phyloP scores from a whole-genome alignment of 2,888 invertebrate species.

The Endomychus coccineus region DNA sequence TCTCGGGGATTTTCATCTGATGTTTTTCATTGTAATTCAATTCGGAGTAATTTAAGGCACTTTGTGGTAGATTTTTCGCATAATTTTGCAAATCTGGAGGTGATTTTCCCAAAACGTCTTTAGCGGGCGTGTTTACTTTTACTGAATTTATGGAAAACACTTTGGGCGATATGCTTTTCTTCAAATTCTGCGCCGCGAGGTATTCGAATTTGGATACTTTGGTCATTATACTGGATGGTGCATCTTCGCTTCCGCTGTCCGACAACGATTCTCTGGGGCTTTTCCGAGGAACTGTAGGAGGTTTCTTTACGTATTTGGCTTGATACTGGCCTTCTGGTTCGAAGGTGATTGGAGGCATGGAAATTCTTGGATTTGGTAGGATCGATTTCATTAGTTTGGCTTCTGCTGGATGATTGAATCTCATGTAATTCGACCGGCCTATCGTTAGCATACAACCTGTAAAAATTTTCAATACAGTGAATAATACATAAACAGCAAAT shows the following conservation, averaged over 20 bases:
- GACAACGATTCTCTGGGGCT: conserved; percentile 43
- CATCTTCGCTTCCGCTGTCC: conserved; percentile 47
- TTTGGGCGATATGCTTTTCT: conserved; percentile 60
- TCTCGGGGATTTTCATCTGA: conserved; percentile 36
- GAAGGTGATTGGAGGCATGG: conserved; percentile 72
- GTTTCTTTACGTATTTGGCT: conserved; percentile 51
- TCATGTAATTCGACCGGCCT: conserved; percentile 83
- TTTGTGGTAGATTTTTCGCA: conserved; percentile 51
- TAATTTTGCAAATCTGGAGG: conserved; percentile 55
- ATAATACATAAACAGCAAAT: too few species aligned
- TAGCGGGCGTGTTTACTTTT: conserved; percentile 75
- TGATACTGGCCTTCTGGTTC: conserved; percentile 33
- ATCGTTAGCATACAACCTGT: conserved; percentile 86
- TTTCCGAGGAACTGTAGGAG: conserved; percentile 58
- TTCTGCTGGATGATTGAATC: conserved; percentile 89
- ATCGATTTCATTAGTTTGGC: conserved; percentile 81
- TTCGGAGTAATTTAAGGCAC: conserved; percentile 45
- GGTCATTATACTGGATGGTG: conserved; percentile 57
- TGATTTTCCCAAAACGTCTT: conserved; percentile 62
- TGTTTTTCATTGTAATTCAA: conserved; percentile 38
- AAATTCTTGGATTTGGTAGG: conserved; percentile 66
- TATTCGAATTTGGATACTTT: conserved; percentile 77
- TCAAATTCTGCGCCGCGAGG: conserved; percentile 59
- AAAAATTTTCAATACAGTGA: conserved; percentile 24
- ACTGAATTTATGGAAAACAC: conserved; percentile 72